These are phyloP conservation scores for Homarus gammarus DNA, from an alignment of 2,888 invertebrate genomes.

Conservation along the genomic window DNA sequence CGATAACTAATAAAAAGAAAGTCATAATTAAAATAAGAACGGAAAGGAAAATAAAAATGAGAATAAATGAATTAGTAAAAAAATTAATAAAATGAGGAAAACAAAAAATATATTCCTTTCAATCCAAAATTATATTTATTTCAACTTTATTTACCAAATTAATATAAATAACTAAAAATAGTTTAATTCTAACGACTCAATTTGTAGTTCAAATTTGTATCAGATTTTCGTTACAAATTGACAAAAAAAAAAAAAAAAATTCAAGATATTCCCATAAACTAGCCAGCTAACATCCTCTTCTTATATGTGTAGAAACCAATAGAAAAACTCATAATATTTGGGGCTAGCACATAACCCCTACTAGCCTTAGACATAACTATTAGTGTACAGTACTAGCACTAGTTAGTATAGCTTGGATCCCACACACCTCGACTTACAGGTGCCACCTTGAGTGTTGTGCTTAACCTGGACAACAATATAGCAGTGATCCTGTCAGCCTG, in stretches of 20 bases:
- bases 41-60: neutral
- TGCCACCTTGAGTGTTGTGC: slow-evolving; percentile 83
- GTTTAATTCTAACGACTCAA: too few relatives aligned
- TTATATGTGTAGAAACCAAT: too few relatives aligned
- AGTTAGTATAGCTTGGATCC: neutral
- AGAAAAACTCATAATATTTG: too few relatives aligned
- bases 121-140: neutral
- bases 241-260: too few relatives aligned
- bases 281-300: too few relatives aligned
- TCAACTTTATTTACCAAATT: neutral
- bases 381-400: neutral
- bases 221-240: too few relatives aligned
- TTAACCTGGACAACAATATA: slow-evolving; percentile 82
- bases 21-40: neutral
- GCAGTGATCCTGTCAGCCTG: slow-evolving; percentile 83
- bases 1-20: neutral
- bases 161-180: too few relatives aligned
- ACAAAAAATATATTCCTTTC: neutral
- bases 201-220: too few relatives aligned
- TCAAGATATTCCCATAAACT: too few relatives aligned
- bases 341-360: too few relatives aligned
- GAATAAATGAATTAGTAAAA: neutral
- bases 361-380: neutral
- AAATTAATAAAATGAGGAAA: neutral
- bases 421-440: slow-evolving; percentile 79